Percentiles rank a stretch among this genome's conserved stretches.
Evolutionary conservation across 2,113 vertebrate genomes (phyloP).

Genomic region (Trematocara zebra): DNA sequence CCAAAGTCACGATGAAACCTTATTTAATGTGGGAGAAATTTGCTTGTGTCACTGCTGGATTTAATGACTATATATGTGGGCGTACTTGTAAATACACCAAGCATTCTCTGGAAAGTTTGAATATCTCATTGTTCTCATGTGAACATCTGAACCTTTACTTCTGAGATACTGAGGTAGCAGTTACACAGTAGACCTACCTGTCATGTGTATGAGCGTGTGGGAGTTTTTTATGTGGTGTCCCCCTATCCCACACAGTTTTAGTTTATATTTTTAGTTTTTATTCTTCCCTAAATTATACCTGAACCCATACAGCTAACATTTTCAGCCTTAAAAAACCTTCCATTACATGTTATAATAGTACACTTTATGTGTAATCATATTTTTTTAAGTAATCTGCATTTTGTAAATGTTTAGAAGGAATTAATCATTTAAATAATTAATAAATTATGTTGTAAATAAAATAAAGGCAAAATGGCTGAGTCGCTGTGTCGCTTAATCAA

Average conservation of each 20-base stretch:
- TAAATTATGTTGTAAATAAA: neutral
- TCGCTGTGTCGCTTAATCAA: neutral
- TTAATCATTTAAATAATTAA: neutral
- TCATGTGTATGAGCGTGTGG: neutral
- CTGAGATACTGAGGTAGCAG: neutral
- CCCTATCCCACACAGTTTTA: neutral
- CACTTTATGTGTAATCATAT: neutral
- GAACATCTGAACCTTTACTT: slow-evolving; percentile 36
- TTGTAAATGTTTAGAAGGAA: neutral
- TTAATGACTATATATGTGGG: slow-evolving; percentile 1
- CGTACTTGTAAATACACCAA: neutral
- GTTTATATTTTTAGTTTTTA: neutral
- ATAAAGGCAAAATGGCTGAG: neutral
- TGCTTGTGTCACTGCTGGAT: neutral
- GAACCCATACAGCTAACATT: neutral
- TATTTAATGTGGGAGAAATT: neutral
- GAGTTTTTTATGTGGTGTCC: neutral
- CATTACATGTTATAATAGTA: neutral
- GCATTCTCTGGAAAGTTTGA: slow-evolving; percentile 36
- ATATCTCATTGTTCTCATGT: slow-evolving; percentile 18
- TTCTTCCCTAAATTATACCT: neutral
- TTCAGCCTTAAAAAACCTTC: neutral
- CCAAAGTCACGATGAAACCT: neutral
- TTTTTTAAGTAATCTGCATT: neutral
- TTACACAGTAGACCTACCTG: neutral